Base-by-base conservation (phyloP, 2,888 invertebrate genomes). In the Agelastica alni region DNA sequence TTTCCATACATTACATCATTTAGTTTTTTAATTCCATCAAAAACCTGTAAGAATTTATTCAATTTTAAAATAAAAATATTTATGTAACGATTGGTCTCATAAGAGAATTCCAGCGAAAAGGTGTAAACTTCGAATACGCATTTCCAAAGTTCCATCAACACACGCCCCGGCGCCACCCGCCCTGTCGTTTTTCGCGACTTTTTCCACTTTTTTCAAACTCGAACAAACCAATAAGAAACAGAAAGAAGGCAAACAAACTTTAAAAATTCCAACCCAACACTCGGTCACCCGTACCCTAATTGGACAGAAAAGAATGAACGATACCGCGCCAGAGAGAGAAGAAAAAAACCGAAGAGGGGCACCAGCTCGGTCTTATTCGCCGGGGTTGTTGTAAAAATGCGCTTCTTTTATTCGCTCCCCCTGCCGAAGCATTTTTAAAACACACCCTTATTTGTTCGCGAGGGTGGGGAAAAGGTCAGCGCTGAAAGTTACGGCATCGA, bases 341-440 rank as follows among this genome's bases (percentile, higher is more conserved):
- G 32, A 44, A 42, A 45, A 56, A 60, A 58, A 60, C 56, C 52
- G 52, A 39, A 41, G 39, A 68, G 66, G 65, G 57, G 53, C 63
- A 59, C 62, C 64, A 63, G 58, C 58, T 55, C 57, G 66, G 65
- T 65, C 65, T 67, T 65, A 69, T 69, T 69, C 69, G 69, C 62
- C 62, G 62, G 62, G 58, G 56, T 58, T 53, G 66, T 60, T 61
- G 60, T 62, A 61, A 65, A 64, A 65, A 58, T 56, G 47, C 48
- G 51, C 54, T 68, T 64, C 67, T 67, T 65, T 66, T 66, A 63
- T 67, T 67, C 63, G 59, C 57, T 56, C 56, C 63, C 65, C 62
- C 62, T 59, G 56, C 61, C 58, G 44, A 48, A 53, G 47, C 49
- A 63, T 66, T 67, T 68, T 68, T 64, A 65, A 66, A 67, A 68